phyloP scores from a whole-genome alignment of 2,888 invertebrate species.

The Drosophila cracens region DNA sequence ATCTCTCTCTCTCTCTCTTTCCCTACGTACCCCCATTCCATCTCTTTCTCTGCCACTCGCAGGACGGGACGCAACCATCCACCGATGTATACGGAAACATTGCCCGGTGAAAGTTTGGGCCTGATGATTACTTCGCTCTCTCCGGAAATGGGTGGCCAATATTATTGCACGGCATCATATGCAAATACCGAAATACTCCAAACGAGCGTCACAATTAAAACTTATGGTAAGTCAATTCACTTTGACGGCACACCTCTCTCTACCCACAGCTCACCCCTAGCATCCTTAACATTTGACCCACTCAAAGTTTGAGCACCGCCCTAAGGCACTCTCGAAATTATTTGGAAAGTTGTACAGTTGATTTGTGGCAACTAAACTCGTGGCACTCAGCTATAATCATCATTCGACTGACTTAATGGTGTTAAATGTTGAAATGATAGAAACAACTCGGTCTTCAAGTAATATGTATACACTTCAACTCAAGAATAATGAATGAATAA shows the following conservation, averaged over 20 bases:
- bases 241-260: not conserved
- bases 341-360: slow-evolving; percentile 31
- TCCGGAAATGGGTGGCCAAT: slow-evolving; percentile 91
- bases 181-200: slow-evolving; percentile 89
- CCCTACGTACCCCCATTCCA: not conserved
- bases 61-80: slow-evolving; percentile 85
- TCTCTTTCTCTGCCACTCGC: not conserved
- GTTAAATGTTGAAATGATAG: slow-evolving; percentile 12
- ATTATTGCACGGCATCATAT: slow-evolving; percentile 93
- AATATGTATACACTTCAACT: not conserved
- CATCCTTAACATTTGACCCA: not conserved
- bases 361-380: slow-evolving; percentile 27
- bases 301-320: not conserved
- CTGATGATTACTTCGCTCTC: slow-evolving; percentile 91
- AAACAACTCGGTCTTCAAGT: not conserved
- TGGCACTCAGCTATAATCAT: not conserved
- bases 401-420: not conserved
- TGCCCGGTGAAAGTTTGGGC: slow-evolving; percentile 88
- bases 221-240: slow-evolving; percentile 87
- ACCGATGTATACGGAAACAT: slow-evolving; percentile 89
- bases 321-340: not conserved
- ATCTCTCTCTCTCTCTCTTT: slow-evolving; percentile 11
- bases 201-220: slow-evolving; percentile 89
- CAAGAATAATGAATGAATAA: not conserved
- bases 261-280: not conserved